Evolutionary conservation across 2,888 invertebrate species (phyloP), one percentile per base, ranked within the genome.

Genomic region (Coelopa pilipes): DNA sequence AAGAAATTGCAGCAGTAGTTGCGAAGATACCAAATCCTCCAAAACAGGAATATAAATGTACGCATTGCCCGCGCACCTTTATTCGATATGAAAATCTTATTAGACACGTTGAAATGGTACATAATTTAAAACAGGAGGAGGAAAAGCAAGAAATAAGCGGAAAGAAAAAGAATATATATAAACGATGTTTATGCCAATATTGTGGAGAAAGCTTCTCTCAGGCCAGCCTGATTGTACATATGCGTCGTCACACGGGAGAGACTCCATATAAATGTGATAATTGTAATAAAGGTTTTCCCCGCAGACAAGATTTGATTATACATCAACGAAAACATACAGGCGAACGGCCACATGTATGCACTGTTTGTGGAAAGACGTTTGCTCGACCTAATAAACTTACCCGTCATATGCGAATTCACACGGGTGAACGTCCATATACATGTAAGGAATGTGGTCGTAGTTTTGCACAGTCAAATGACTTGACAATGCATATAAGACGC

Each of bases 381-480:
- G 89, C 90, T 0, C 89, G 91, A 2, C 90, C 90, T 71, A 91
- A 91, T 81, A 91, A 91, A 82, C 81, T 91, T 74, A 89, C 90
- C 0, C 88, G 91, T 0, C 91, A 91, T 79, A 90, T 90, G 90
- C 89, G 91, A 0, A 89, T 91, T 5, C 87, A 87, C 70, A 86
- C 87, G 0, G 91, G 91, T 0, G 88, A 89, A 62, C 87, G 90
- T 24, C 91, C 91, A 0, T 91, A 91, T 81, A 90, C 90, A 78
- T 91, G 91, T 78, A 88, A 89, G 0, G 89, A 81, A 55, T 87
- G 87, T 68, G 82, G 82, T 47, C 85, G 85, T 67, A 82, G 84
- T 1, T 93, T 93, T 83, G 91, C 92, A 0, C 93, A 93, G 82
- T 92, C 92, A 67, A 93, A 93, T 82, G 93, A 93, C 81, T 86